phyloP scores from a whole-genome alignment of 2,113 vertebrate species.

The Cisticola juncidis region DNA sequence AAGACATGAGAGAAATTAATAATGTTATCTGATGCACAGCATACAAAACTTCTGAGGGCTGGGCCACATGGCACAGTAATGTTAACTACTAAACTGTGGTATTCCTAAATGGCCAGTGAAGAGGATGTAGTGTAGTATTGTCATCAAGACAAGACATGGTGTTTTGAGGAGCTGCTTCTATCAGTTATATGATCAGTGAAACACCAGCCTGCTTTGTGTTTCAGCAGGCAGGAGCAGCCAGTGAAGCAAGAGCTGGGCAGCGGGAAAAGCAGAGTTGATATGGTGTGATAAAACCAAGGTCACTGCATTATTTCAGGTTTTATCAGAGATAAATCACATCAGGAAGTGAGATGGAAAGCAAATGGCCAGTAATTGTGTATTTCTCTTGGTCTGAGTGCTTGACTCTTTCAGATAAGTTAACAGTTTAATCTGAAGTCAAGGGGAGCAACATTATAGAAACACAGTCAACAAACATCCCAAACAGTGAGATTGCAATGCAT shows the following conservation, averaged over 20 bases:
- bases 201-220: background rate
- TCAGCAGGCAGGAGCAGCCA: background rate
- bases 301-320: background rate
- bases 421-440: background rate
- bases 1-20: background rate
- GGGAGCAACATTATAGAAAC: background rate
- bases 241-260: background rate
- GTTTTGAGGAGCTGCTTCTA: background rate
- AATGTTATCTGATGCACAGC: background rate
- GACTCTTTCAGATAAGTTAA: background rate
- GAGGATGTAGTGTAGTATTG: background rate
- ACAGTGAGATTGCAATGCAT: background rate
- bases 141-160: background rate
- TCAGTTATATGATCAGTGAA: background rate
- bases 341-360: background rate
- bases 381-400: background rate
- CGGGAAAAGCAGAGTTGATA: background rate
- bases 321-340: background rate
- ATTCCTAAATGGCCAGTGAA: background rate
- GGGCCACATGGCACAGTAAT: fast-evolving
- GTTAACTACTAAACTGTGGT: background rate
- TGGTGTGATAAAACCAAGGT: background rate
- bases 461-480: background rate
- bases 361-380: background rate
- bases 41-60: background rate